Base-by-base conservation (phyloP, 2,113 vertebrate species). In the Oncorhynchus keta region DNA sequence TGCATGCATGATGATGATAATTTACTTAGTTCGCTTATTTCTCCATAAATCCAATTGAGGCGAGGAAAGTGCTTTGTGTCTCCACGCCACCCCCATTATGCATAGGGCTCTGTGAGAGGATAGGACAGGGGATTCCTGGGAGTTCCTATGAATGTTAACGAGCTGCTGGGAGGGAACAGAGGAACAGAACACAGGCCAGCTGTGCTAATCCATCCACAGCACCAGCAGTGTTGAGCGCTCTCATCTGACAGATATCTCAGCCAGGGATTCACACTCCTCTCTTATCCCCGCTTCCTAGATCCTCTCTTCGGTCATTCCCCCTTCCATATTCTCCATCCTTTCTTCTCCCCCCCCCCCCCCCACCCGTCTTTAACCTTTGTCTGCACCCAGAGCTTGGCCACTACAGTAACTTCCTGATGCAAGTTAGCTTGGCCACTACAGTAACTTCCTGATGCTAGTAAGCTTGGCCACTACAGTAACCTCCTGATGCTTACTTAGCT, bases 141-240 rank as follows among this genome's bases (percentile, higher is more conserved):
- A 87, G 86, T 90, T 91, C 82, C 87, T 85, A 85, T 84, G 89
- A 91, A 93, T 93, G 91, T 93, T 91, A 91, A 92, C 87, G 74
- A 88, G 75, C 69, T 35, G 69, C 26, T 55, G 71, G 85, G 51
- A 55, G 51, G 51, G 4, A 16, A 14, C 39, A 45, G 39, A 84
- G 86, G 68, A 78, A 82, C 84, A 79, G 51, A 62, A 62, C 6
- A 82, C 81, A 68, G 79, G 82, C 87, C 90, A 92, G 88, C 91
- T 92, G 91, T 91, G 88, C 87, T 84, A 79, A 82, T 85, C 73
- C 75, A 55, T 55, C 13, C 1, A 55, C 4, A 3, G 76, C 84
- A 85, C 81, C 57, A 75, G 49, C 49, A 55, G 14, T 16, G 49
- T 55, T 16, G 49, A 55, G 49, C 49, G 14, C 85, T 90, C 86